A percentile compares a stretch with the other conserved stretches of the same genome.
Evolutionary conservation across 1,140 invertebrate genomes (phyloP).

Genomic region (Heliconius congener): DNA sequence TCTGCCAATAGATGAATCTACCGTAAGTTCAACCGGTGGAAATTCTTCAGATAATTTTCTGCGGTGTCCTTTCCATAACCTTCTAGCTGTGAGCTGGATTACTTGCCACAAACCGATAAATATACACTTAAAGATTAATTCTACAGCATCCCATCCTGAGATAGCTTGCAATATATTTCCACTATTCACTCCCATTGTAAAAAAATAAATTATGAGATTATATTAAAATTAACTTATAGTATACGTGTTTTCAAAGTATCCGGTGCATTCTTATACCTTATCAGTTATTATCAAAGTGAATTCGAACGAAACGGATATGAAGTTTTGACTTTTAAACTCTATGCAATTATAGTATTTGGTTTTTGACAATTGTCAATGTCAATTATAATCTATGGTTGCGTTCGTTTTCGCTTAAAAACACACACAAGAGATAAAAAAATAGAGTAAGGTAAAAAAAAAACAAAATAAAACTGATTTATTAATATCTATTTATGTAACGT

Average conservation of each 20-base stretch:
- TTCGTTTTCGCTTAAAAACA: not conserved
- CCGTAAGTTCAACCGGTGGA: conserved; percentile 61
- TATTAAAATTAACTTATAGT: conserved; percentile 7
- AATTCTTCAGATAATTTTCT: conserved; percentile 56
- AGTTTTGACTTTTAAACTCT: conserved; percentile 8
- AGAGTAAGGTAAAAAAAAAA: no score
- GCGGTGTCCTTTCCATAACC: conserved; percentile 69
- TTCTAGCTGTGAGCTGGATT: conserved; percentile 57
- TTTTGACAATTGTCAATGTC: not conserved
- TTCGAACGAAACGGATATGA: conserved; percentile 39
- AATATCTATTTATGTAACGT: no score
- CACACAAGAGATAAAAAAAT: no score
- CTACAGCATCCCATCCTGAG: conserved; percentile 64
- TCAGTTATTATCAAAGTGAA: conserved; percentile 35
- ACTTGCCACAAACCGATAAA: conserved; percentile 68
- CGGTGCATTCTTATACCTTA: conserved; percentile 37
- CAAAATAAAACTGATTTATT: no score
- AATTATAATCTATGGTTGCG: not conserved
- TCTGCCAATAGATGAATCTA: conserved; percentile 68
- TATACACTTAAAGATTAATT: conserved; percentile 60
- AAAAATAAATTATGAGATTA: conserved; percentile 3
- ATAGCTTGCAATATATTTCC: conserved; percentile 60
- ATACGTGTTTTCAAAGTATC: conserved; percentile 10
- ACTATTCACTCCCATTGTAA: conserved; percentile 57
- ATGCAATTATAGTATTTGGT: not conserved